Evolutionary conservation across 1,140 invertebrate species (phyloP), one percentile per base, ranked within the genome.

Genomic region (Micrasema longulum): DNA sequence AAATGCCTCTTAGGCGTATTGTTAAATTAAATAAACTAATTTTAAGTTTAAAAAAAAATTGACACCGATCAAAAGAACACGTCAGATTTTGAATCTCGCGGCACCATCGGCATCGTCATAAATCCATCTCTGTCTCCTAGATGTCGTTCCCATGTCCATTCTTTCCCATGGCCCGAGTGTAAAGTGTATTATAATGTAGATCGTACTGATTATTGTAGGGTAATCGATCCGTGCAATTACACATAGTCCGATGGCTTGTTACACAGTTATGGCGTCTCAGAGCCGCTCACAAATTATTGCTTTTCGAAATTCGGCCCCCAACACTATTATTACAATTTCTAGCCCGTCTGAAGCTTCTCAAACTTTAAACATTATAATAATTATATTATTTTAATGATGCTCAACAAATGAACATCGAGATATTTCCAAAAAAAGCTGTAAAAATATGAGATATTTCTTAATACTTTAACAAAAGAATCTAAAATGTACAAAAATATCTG

Each of bases 261-360:
- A 60, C 55, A 18, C 55, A 16, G 55, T 22, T 22, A 22, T 20
- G 55, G 55, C 64, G 52, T 72, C 53, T 72, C 60, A 10, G 43
- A 16, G 66, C 41, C 57, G 14, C 38, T 63, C 64, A 31, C 45
- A 72, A 72, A 72, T 72, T 72, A 72, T 72, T 67, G 66, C 53
- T 69, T 62, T 47, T 67, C 71, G 47, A 68, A 68, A 67, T 72
- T 72, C 26, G 62, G 62, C 18, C 38, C 62, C 48, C 20, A 22
- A 20, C 71, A 62, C 71, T 72, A 35, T 72, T 67, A 72, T 72
- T 72, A 72, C 55, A 35, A 66, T 66, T 72, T 66, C 48, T 41
- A 65, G 50, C 53, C 16, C 47, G 18, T 52, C 50, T 31, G 41
- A 31, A 11, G 69, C 41, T 22, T 26, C 36, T 71, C 69, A 71